These are phyloP conservation scores for Cydia fagiglandana DNA, from an alignment of 1,140 invertebrate species.

Conservation along the genomic window DNA sequence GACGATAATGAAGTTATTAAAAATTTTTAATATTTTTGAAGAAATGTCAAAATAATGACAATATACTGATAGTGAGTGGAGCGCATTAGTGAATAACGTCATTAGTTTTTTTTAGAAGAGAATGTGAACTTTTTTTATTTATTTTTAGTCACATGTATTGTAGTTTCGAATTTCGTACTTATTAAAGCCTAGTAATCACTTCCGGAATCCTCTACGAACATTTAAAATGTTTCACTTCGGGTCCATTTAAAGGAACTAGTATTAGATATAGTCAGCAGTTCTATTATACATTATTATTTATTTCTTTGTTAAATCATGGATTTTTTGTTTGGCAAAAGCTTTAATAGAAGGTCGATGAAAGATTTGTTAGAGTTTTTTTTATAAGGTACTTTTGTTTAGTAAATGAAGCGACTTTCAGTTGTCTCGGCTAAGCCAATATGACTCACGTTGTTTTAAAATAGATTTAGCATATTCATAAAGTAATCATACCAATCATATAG, in stretches of 20 bases:
- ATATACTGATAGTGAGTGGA: no score
- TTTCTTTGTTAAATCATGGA: background rate
- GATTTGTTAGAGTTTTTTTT: background rate
- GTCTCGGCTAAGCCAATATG: background rate
- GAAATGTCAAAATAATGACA: no score
- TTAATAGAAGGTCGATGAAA: background rate
- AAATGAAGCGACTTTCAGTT: background rate
- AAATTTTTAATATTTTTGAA: no score
- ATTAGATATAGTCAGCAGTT: background rate
- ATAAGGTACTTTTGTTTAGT: background rate
- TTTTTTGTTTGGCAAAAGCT: constrained; percentile 14
- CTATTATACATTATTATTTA: background rate
- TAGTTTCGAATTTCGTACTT: background rate
- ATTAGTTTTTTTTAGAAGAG: no score
- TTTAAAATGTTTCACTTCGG: background rate
- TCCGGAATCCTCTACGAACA: background rate
- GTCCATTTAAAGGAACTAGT: constrained; percentile 5
- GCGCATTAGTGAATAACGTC: no score
- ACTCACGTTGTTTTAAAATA: background rate
- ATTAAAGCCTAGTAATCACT: background rate
- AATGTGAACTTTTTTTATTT: no score
- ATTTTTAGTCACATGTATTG: no score
- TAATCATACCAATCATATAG: no score
- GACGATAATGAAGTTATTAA: no score
- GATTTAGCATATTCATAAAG: background rate